A percentile compares a stretch with the other conserved stretches of the same genome.
These are phyloP conservation scores for Stegodyphus mimosarum DNA, from an alignment of 1,140 invertebrate genomes.

Conservation along the genomic window DNA sequence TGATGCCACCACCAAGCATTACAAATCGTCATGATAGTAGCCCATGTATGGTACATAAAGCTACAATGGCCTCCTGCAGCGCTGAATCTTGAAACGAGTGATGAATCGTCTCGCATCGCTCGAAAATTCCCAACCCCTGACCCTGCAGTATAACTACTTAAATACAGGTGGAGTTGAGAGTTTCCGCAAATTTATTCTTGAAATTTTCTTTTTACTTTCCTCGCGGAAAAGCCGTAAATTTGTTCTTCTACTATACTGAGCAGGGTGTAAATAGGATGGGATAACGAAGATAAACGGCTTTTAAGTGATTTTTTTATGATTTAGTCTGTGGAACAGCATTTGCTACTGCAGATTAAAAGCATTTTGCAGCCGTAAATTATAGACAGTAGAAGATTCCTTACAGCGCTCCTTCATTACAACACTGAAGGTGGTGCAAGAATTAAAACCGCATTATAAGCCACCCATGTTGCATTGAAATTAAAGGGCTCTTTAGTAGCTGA, in stretches of 20 bases:
- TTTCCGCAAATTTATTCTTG: slow-evolving; percentile 16
- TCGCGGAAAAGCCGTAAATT: slow-evolving; percentile 39
- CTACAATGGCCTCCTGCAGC: slow-evolving; percentile 29
- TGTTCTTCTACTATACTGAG: slow-evolving; percentile 4
- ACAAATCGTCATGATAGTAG: slow-evolving; percentile 30
- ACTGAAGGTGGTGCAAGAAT: too few species aligned
- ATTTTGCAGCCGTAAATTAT: too few species aligned
- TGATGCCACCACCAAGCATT: background rate
- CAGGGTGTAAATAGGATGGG: slow-evolving; percentile 25
- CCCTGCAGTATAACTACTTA: slow-evolving; percentile 27
- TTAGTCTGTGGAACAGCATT: background rate
- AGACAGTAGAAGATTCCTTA: too few species aligned
- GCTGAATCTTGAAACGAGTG: slow-evolving; percentile 20
- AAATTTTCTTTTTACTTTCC: slow-evolving; percentile 15
- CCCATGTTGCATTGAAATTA: too few species aligned
- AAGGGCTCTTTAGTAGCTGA: too few species aligned
- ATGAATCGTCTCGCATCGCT: slow-evolving; percentile 32
- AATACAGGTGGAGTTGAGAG: slow-evolving; percentile 40
- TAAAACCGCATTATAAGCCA: too few species aligned
- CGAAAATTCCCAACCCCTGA: slow-evolving; percentile 7
- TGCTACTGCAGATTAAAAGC: too few species aligned
- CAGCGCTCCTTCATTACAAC: too few species aligned
- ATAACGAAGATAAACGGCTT: slow-evolving; percentile 42
- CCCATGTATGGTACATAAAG: slow-evolving; percentile 22
- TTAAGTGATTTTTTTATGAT: slow-evolving; percentile 27